Evolutionary conservation across 2,888 invertebrate genomes (phyloP).

Genomic region (Cephus runcator): DNA sequence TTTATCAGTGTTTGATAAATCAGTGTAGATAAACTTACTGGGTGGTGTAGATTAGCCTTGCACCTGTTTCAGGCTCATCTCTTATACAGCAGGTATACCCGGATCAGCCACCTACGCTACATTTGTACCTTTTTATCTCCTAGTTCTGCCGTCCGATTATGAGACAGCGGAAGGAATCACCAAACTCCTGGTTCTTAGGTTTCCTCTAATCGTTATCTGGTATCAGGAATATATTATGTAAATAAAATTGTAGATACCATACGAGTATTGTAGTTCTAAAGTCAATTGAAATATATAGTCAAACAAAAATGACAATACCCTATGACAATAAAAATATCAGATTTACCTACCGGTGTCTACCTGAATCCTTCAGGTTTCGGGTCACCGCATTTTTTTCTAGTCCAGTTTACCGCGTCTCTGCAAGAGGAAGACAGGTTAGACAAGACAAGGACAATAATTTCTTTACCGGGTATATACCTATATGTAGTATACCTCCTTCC

Average conservation of each 20-base stretch:
- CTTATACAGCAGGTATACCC: background rate
- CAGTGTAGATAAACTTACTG: constrained; percentile 27
- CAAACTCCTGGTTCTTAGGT: background rate
- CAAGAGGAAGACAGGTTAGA: background rate
- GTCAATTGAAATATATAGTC: background rate
- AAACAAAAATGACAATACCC: background rate
- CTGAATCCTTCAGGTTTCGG: background rate
- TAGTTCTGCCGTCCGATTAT: background rate
- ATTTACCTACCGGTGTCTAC: background rate
- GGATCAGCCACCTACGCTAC: background rate
- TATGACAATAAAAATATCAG: background rate
- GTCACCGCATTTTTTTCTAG: background rate
- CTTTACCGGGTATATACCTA: background rate
- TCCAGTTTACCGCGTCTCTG: background rate
- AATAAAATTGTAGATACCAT: too few relatives aligned
- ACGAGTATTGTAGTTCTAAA: too few relatives aligned
- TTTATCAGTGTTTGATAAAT: constrained; percentile 30
- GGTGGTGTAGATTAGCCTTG: background rate
- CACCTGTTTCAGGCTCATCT: background rate
- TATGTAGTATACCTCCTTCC: background rate
- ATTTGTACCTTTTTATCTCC: background rate
- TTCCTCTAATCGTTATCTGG: background rate
- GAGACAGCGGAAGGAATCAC: background rate
- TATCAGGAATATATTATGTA: background rate
- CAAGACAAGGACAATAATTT: background rate